Base-by-base conservation (phyloP, 1,140 invertebrate species). In the Epicauta chinensis region DNA sequence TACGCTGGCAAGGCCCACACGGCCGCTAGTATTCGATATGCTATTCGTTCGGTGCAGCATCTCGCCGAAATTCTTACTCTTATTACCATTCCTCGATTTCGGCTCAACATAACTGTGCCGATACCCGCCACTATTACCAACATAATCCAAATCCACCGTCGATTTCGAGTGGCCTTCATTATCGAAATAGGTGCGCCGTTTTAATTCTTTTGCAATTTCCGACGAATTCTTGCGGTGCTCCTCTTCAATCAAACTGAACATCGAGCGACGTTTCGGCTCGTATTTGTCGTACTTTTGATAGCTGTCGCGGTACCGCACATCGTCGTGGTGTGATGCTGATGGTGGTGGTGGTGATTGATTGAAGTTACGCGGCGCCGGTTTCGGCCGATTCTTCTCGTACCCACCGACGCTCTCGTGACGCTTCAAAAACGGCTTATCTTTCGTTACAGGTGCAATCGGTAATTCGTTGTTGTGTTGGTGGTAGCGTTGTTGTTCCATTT, bases 401-500 rank as follows among this genome's bases (percentile, higher is more conserved):
- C 59, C 23, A 48, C 56, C 59, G 1, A 61, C 53, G 30, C 62
- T 63, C 38, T 67, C 62, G 35, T 66, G 62, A 31, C 64, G 51
- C 42, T 68, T 68, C 3, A 62, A 16, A 47, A 59, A 68, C 10
- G 39, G 39, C 23, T 60, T 59, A 23, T 61, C 57, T 36, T 65
- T 67, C 45, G 31, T 56, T 41, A 48, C 55, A 13, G 48, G 65
- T 12, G 62, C 62, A 32, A 66, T 67, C 0, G 60, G 56, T 16
- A 57, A 45, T 51, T 69, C 67, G 5, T 67, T 68, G 47, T 81
- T 76, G 37, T 72, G 68, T 53, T 77, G 74, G 44, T 81, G 77
- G 34, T 81, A 77, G 34, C 81, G 76, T 55, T 86, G 81, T 54
- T 81, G 75, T 68, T 91, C 87, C 71, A 90, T 77, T 15, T 82